Base-by-base conservation (phyloP, 2,113 vertebrate species). In the Phycodurus eques region DNA sequence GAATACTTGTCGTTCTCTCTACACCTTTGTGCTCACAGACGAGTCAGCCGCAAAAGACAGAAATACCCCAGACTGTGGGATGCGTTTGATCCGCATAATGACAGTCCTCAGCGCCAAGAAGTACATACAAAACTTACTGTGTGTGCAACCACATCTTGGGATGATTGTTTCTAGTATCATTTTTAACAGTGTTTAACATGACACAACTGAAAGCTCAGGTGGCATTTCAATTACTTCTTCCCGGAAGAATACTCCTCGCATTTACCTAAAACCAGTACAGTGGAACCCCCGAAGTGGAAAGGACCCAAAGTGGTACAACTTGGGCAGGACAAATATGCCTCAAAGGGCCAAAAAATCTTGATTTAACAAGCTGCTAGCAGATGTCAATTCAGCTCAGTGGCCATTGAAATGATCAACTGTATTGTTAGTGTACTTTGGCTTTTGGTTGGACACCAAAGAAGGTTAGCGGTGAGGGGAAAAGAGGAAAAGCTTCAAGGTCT, bases 31-130 rank as follows among this genome's bases (percentile, higher is more conserved):
- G 33, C 62, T 68, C 64, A 70, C 51, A 56, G 59, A 67, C 57
- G 27, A 51, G 73, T 73, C 27, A 22, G 59, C 59, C 31, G 56
- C 56, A 68, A 66, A 68, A 73, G 71, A 86, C 85, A 78, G 79
- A 88, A 90, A 90, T 87, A 88, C 76, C 80, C 82, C 79, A 81
- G 88, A 89, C 87, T 85, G 88, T 81, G 87, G 85, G 82, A 80
- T 77, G 81, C 82, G 88, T 88, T 87, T 78, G 72, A 85, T 75
- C 65, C 62, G 51, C 74, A 74, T 90, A 90, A 90, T 91, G 73
- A 88, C 27, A 89, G 89, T 54, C 67, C 80, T 81, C 72, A 60
- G 46, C 11, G 0, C 10, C 15, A 53, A 72, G 78, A 82, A 79
- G 87, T 17, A 31, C 64, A 66, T 31, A 22, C 42, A 47, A 14